A percentile compares a stretch with the other conserved stretches of the same genome.
Evolutionary conservation across 2,888 invertebrate genomes (phyloP).

Genomic region (Harpagoxenus sublaevis): DNA sequence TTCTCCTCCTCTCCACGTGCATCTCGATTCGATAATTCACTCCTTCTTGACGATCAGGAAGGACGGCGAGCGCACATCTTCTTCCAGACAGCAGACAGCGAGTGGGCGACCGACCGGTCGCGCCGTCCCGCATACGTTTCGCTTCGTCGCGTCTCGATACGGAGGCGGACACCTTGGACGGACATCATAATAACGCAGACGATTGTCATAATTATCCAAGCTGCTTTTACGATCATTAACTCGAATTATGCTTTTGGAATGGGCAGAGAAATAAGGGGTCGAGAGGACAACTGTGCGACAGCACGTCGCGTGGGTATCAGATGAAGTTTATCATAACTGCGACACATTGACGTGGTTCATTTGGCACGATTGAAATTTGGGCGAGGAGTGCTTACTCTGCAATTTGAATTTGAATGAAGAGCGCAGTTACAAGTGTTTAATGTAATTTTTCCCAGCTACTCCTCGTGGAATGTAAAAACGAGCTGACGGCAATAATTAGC

Average conservation of each 20-base stretch:
- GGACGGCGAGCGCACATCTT: neutral
- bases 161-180: constrained; percentile 55
- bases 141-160: constrained; percentile 55
- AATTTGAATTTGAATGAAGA: constrained; percentile 26
- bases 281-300: neutral
- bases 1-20: constrained; percentile 30
- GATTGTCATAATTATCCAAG: constrained; percentile 17
- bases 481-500: constrained; percentile 18
- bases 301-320: neutral
- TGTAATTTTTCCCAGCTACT: neutral
- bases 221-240: neutral
- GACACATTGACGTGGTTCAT: neutral
- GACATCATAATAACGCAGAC: constrained; percentile 36
- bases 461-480: constrained; percentile 13
- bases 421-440: neutral
- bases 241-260: constrained; percentile 7
- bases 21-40: constrained; percentile 18
- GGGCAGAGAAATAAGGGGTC: neutral
- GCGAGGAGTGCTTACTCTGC: neutral
- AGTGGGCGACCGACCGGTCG: constrained; percentile 20
- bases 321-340: constrained; percentile 18
- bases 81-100: constrained; percentile 7
- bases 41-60: constrained; percentile 27
- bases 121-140: constrained; percentile 39
- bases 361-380: constrained; percentile 18